phyloP scores from a whole-genome alignment of 2,888 invertebrate species.

The Chloroclysta siterata region DNA sequence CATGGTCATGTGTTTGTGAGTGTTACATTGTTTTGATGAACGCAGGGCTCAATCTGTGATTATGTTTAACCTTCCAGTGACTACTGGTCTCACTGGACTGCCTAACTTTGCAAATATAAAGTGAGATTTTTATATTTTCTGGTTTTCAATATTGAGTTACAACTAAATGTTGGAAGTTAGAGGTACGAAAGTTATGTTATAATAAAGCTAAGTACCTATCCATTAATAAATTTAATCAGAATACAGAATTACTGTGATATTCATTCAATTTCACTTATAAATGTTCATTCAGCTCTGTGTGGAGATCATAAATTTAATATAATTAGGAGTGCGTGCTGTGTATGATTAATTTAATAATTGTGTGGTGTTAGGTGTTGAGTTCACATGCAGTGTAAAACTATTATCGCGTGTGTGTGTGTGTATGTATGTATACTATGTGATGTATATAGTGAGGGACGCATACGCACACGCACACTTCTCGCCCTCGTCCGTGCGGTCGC shows the following conservation, averaged over 20 bases:
- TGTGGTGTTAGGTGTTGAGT: constrained; percentile 26
- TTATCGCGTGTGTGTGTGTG: constrained; percentile 4
- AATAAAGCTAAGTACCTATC: constrained; percentile 40
- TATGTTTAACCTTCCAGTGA: constrained; percentile 21
- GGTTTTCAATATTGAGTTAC: constrained; percentile 13
- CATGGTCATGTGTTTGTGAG: constrained; percentile 1
- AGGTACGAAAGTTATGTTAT: constrained; percentile 46
- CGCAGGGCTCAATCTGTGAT: constrained; percentile 25
- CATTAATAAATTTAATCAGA: constrained; percentile 51
- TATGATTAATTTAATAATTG: constrained; percentile 44
- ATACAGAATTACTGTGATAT: constrained; percentile 79
- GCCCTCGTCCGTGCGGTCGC: neutral
- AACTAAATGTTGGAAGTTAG: neutral
- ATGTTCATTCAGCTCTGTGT: constrained; percentile 60
- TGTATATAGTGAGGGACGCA: neutral
- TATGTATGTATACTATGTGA: constrained; percentile 5
- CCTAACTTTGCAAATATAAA: constrained; percentile 8
- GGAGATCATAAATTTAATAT: constrained; percentile 52
- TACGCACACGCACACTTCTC: too few relatives aligned
- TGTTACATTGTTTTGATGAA: constrained; percentile 15
- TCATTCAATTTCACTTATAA: constrained; percentile 67
- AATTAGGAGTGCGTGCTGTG: constrained; percentile 51
- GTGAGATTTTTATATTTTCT: constrained; percentile 7
- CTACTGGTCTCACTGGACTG: constrained; percentile 7
- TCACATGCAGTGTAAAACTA: constrained; percentile 30